Percentiles rank a stretch among this genome's conserved stretches.
phyloP scores from a whole-genome alignment of 2,113 vertebrate species.

The Spermophilus dauricus region DNA sequence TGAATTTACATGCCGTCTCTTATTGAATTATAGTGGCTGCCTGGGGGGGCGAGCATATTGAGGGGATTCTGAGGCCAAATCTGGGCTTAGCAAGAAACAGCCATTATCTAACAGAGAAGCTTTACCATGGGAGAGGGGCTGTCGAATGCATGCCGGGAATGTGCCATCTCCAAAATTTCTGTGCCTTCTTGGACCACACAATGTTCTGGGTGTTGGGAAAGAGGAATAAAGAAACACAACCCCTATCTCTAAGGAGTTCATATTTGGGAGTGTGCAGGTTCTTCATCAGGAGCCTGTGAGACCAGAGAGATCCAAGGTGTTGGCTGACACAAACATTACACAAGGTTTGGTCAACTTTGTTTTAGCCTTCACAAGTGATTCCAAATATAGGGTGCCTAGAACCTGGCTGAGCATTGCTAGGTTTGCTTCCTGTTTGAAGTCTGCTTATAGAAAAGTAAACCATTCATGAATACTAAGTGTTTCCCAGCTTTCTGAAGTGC shows the following conservation, averaged over 20 bases:
- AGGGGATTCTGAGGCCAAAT: conserved; percentile 40
- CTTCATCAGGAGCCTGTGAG: not conserved
- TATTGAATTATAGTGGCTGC: conserved; percentile 50
- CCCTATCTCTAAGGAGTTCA: not conserved
- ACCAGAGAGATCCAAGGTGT: not conserved
- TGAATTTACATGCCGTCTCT: not conserved
- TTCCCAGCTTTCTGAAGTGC: conserved; percentile 1
- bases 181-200: not conserved
- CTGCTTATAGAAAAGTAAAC: not conserved
- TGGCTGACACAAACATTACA: not conserved
- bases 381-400: not conserved
- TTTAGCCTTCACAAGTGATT: not conserved
- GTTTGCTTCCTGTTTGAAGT: not conserved
- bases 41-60: not conserved
- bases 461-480: not conserved
- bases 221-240: not conserved
- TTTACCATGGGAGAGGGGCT: not conserved
- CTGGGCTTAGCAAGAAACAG: conserved; percentile 47
- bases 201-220: not conserved
- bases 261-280: not conserved
- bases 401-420: not conserved
- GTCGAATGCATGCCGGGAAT: not conserved
- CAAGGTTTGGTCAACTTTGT: conserved; percentile 3
- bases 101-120: not conserved
- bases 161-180: conserved; percentile 48